These are phyloP conservation scores for Coturnix japonica DNA, from an alignment of 2,113 vertebrate genomes.

Conservation along the genomic window DNA sequence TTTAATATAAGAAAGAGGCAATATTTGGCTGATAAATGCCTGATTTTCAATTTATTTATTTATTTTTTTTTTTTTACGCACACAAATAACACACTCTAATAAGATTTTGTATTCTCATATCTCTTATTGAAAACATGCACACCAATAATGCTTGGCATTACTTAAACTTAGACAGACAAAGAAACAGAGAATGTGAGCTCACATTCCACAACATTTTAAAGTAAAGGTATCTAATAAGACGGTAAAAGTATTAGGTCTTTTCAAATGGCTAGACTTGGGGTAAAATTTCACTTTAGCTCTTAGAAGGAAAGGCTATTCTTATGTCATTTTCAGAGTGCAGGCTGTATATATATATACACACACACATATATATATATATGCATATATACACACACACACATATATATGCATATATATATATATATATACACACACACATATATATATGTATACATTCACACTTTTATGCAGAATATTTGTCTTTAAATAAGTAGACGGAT, in stretches of 20 bases:
- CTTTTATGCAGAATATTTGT: not conserved
- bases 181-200: not conserved
- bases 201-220: not conserved
- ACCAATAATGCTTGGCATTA: not conserved
- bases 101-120: not conserved
- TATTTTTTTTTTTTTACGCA: not conserved
- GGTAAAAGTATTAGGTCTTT: not conserved
- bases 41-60: not conserved
- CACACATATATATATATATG: no score
- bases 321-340: not conserved
- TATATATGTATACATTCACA: no score
- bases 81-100: accelerated
- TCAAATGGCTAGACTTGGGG: not conserved
- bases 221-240: not conserved
- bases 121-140: not conserved
- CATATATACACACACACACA: no score
- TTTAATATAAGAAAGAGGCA: not conserved
- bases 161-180: not conserved
- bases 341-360: no score
- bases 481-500: not conserved
- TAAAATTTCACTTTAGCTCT: not conserved
- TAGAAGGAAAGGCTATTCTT: not conserved
- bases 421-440: no score
- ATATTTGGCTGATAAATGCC: not conserved
- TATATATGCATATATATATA: no score